phyloP scores from a whole-genome alignment of 2,797 vertebrate genomes.

The Rhynchonycteris naso region DNA sequence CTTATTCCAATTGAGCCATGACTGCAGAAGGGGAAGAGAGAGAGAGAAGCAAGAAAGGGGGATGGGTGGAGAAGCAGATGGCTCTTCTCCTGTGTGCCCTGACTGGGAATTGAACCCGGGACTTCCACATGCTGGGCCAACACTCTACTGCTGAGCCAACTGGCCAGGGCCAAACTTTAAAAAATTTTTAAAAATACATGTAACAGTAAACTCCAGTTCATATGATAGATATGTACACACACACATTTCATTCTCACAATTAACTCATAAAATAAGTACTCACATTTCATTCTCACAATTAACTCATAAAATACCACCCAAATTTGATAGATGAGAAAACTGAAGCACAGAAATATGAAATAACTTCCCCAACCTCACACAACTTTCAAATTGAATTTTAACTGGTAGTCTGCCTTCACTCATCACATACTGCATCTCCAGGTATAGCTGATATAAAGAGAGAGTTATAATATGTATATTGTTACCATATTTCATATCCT shows the following conservation, averaged over 20 bases:
- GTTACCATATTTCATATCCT: background rate
- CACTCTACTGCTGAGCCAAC: too few relatives aligned
- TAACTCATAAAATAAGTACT: background rate
- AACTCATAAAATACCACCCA: background rate
- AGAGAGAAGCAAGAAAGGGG: too few relatives aligned
- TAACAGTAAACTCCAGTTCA: background rate
- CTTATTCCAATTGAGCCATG: too few relatives aligned
- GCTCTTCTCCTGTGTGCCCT: too few relatives aligned
- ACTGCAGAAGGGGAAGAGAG: too few relatives aligned
- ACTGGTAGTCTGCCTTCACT: background rate
- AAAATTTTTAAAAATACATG: background rate
- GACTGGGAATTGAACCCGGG: too few relatives aligned
- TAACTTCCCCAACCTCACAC: background rate
- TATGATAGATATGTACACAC: background rate
- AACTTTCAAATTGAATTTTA: slow-evolving; percentile 19
- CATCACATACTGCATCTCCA: background rate
- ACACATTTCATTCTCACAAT: background rate
- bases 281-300: background rate
- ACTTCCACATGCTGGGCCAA: too few relatives aligned
- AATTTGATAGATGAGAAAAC: slow-evolving; percentile 1
- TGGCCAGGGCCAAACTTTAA: background rate
- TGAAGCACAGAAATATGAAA: slow-evolving; percentile 1
- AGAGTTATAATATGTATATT: background rate
- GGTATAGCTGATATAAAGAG: background rate
- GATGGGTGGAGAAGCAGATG: too few relatives aligned